A percentile compares a stretch with the other conserved stretches of the same genome.
phyloP scores from a whole-genome alignment of 2,113 vertebrate genomes.

The Trichomycterus rosablanca region DNA sequence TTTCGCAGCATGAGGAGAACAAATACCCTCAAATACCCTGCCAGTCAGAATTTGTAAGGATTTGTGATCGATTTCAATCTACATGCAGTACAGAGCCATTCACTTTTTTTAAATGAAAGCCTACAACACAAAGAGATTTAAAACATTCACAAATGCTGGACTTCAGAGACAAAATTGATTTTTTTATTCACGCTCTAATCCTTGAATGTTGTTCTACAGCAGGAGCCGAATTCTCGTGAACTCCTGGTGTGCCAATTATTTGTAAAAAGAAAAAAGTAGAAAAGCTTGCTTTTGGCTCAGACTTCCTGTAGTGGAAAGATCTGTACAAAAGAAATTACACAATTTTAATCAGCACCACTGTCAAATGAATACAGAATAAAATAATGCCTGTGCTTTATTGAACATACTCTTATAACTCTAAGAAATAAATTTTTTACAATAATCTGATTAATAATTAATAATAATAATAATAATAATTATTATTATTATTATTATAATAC shows the following conservation, averaged over 20 bases:
- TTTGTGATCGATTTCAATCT: not conserved
- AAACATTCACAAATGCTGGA: not conserved
- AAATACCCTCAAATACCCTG: too few relatives aligned
- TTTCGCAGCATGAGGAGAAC: too few relatives aligned
- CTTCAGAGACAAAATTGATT: not conserved
- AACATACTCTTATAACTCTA: too few relatives aligned
- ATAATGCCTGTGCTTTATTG: too few relatives aligned
- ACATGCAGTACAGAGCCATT: too few relatives aligned
- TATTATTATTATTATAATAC: too few relatives aligned
- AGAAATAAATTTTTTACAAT: too few relatives aligned
- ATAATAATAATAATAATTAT: too few relatives aligned
- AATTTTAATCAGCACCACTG: not conserved
- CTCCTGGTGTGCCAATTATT: slow-evolving; percentile 40
- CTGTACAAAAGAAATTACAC: slow-evolving; percentile 1
- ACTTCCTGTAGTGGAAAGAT: slow-evolving; percentile 4
- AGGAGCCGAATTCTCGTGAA: slow-evolving; percentile 18
- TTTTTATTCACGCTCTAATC: slow-evolving; percentile 21
- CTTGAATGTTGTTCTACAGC: not conserved
- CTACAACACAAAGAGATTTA: not conserved
- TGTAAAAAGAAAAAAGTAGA: not conserved
- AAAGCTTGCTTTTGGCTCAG: not conserved
- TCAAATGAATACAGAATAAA: not conserved
- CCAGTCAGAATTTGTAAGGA: not conserved
- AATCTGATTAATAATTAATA: too few relatives aligned
- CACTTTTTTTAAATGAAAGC: not conserved